These are phyloP conservation scores for Agonum fuliginosum DNA, from an alignment of 2,888 invertebrate genomes.

Conservation along the genomic window DNA sequence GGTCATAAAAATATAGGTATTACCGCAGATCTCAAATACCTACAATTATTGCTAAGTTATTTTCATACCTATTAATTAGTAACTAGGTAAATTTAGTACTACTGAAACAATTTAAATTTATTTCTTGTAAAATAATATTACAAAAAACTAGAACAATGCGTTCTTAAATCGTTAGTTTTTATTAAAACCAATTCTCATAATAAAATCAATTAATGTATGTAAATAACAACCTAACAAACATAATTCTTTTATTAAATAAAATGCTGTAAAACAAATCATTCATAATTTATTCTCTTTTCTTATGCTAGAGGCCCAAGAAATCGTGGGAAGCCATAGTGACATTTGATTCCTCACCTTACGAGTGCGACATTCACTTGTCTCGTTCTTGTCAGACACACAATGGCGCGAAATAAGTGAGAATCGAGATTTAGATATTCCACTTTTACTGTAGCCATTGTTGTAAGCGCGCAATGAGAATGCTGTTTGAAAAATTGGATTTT, in stretches of 20 bases:
- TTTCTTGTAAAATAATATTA: background rate
- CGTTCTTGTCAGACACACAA: conserved; percentile 5
- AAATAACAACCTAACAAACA: conserved; percentile 1
- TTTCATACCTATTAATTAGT: no score
- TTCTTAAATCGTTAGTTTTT: background rate
- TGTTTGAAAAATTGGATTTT: conserved; percentile 11
- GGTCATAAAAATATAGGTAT: no score
- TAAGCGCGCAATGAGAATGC: conserved; percentile 2
- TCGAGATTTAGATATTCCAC: conserved; percentile 11
- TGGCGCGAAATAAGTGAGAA: conserved; percentile 12
- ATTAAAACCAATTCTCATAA: conserved; percentile 9
- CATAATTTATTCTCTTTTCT: conserved; percentile 31
- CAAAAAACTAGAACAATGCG: conserved; percentile 1
- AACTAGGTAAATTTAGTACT: no score
- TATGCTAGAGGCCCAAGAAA: conserved; percentile 33
- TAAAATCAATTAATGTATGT: conserved; percentile 1
- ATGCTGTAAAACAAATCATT: background rate
- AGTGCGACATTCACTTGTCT: conserved; percentile 22
- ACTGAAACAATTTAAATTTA: background rate
- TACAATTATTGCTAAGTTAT: no score
- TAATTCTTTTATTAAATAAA: conserved; percentile 19
- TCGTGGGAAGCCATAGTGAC: conserved; percentile 36
- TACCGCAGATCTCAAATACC: no score
- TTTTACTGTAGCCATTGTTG: conserved; percentile 34
- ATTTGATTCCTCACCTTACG: conserved; percentile 34